These are phyloP conservation scores for Acanthococcus lagerstroemiae DNA, from an alignment of 2,888 invertebrate genomes.

Conservation along the genomic window DNA sequence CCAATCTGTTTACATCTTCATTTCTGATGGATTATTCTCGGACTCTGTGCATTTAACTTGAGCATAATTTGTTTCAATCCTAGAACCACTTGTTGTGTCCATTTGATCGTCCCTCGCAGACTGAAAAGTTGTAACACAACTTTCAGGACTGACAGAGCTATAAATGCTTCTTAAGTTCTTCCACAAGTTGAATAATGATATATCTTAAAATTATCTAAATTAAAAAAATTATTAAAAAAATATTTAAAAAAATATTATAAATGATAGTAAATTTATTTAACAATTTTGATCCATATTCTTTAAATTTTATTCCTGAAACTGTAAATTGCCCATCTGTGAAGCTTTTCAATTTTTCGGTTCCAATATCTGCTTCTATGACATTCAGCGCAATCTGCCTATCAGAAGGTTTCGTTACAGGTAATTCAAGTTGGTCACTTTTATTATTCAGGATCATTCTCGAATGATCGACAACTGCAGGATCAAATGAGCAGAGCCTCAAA, in stretches of 20 bases:
- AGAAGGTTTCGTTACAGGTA: no score
- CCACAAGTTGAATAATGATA: no score
- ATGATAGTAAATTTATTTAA: no score
- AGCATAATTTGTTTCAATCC: neutral
- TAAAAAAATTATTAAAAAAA: no score
- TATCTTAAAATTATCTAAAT: neutral
- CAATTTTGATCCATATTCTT: no score
- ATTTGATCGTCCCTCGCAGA: neutral
- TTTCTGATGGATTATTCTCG: neutral
- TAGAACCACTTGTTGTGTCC: neutral
- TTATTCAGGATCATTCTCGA: neutral
- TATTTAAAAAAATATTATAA: no score
- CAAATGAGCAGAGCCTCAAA: neutral
- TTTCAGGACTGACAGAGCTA: no score
- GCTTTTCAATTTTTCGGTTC: neutral
- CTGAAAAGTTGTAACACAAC: no score
- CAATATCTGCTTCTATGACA: neutral
- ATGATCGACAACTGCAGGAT: neutral
- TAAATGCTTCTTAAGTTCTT: no score
- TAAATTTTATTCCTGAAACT: neutral
- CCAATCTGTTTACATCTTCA: neutral
- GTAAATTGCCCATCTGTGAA: neutral
- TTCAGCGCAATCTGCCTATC: neutral
- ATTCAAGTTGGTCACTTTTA: no score
- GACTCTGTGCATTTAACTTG: neutral